These are phyloP conservation scores for Hassar affinis DNA, from an alignment of 2,113 vertebrate species.

Conservation along the genomic window DNA sequence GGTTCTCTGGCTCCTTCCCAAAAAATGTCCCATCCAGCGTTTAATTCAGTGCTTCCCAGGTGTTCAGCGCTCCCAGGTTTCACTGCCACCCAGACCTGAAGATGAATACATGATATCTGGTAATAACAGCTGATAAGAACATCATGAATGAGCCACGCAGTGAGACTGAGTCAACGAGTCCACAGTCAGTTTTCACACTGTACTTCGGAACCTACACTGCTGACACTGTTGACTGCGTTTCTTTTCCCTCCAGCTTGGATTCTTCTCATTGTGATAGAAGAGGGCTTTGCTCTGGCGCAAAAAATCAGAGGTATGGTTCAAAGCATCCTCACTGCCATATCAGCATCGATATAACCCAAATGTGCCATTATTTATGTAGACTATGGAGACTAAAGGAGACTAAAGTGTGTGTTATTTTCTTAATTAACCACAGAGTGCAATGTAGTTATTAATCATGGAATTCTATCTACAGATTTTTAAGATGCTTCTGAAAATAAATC, in stretches of 20 bases:
- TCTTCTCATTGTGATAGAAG: slow-evolving; percentile 88
- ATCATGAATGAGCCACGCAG: no score
- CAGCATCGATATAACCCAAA: background rate
- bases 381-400: no score
- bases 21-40: background rate
- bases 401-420: background rate
- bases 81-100: background rate
- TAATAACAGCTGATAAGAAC: no score
- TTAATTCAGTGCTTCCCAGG: background rate
- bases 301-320: slow-evolving; percentile 83
- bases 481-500: background rate
- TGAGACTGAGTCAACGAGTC: background rate
- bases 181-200: background rate
- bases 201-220: background rate
- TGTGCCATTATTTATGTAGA: background rate
- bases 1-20: background rate
- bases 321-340: background rate
- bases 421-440: background rate
- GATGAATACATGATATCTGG: background rate
- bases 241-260: slow-evolving; percentile 79
- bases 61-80: background rate
- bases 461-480: no score
- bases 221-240: background rate
- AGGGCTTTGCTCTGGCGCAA: slow-evolving; percentile 91
- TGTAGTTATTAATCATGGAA: background rate